A percentile compares a stretch with the other conserved stretches of the same genome.
phyloP scores from a whole-genome alignment of 2,113 vertebrate genomes.

The Mesoclemmys tuberculata region DNA sequence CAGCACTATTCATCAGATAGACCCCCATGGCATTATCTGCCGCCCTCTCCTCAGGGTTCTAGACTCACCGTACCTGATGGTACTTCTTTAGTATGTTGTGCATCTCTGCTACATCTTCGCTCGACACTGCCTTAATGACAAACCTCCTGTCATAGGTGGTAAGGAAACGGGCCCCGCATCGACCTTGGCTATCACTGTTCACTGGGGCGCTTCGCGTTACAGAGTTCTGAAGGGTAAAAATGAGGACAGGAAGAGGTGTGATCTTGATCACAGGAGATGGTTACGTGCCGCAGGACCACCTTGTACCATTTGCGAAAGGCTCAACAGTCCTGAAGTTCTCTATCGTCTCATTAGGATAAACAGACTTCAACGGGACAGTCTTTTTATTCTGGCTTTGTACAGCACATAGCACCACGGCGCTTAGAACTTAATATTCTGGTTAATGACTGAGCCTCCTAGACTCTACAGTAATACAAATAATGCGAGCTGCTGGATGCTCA shows the following conservation, averaged over 20 bases:
- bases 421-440: not conserved
- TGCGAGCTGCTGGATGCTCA: not conserved
- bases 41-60: not conserved
- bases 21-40: not conserved
- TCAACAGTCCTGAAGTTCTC: not conserved
- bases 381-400: accelerated
- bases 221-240: slow-evolving; percentile 84
- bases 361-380: not conserved
- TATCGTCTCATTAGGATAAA: not conserved
- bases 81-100: slow-evolving; percentile 99
- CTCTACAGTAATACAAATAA: not conserved
- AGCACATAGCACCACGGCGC: not conserved
- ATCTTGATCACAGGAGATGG: not conserved
- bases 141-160: slow-evolving; percentile 95
- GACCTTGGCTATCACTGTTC: slow-evolving; percentile 95
- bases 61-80: slow-evolving; percentile 90
- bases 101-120: slow-evolving; percentile 98
- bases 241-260: not conserved
- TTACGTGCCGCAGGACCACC: accelerated
- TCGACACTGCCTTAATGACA: slow-evolving; percentile 96
- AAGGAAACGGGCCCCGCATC: slow-evolving; percentile 93
- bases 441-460: not conserved
- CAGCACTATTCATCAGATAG: not conserved
- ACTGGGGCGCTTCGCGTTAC: slow-evolving; percentile 93
- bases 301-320: not conserved